phyloP scores from a whole-genome alignment of 2,113 vertebrate species.

The Corynorhinus townsendii region DNA sequence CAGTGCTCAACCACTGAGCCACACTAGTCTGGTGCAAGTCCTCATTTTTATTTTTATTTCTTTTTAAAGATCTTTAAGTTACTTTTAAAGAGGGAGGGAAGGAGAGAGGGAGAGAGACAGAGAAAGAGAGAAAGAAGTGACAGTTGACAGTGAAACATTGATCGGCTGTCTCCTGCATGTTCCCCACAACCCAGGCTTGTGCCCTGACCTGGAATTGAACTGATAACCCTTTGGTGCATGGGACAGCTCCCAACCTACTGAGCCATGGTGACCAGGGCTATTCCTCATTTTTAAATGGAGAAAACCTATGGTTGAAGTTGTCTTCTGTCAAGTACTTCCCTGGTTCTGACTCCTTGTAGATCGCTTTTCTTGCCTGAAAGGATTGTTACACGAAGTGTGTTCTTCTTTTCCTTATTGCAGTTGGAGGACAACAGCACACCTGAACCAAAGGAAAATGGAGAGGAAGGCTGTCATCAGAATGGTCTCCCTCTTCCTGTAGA shows the following conservation, averaged over 20 bases:
- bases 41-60: no score
- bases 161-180: no score
- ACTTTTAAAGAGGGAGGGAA: background rate
- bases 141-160: no score
- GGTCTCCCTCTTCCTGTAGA: slow-evolving; percentile 92
- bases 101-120: no score
- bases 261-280: background rate
- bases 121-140: no score
- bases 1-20: no score
- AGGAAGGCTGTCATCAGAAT: slow-evolving; percentile 92
- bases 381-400: background rate
- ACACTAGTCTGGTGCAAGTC: no score
- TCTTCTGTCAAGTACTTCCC: background rate
- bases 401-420: slow-evolving; percentile 62
- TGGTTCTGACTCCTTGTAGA: background rate
- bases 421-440: slow-evolving; percentile 87
- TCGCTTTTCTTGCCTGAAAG: background rate
- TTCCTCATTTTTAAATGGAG: background rate
- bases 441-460: slow-evolving; percentile 93
- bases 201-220: background rate
- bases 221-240: no score
- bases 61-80: no score
- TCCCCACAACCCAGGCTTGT: background rate
- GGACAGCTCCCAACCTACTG: no score
- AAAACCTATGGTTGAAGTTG: background rate